A percentile compares a stretch with the other conserved stretches of the same genome.
Evolutionary conservation across 2,797 vertebrate genomes (phyloP).

Genomic region (Sylvia borin): DNA sequence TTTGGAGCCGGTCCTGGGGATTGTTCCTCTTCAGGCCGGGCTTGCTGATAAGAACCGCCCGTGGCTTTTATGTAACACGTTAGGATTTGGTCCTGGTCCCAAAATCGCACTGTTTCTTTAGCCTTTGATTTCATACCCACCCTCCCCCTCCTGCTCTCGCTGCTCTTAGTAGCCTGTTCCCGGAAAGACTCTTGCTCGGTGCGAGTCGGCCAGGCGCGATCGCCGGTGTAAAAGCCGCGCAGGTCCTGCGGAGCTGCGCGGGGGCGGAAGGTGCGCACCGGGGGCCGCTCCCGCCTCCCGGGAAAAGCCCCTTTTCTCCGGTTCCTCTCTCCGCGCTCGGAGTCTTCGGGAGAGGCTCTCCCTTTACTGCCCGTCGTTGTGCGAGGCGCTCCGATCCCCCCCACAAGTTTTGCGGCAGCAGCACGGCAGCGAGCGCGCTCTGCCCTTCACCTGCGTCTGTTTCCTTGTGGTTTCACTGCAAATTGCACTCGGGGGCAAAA

Average conservation of each 20-base stretch:
- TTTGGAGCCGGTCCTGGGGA: conserved; percentile 59
- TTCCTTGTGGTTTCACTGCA: not conserved
- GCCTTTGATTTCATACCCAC: conserved; percentile 6
- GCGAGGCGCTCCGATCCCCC: too few relatives aligned
- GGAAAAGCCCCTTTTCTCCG: not conserved
- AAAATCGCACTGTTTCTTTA: conserved; percentile 54
- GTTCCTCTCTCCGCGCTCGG: not conserved
- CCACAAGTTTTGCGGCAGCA: not conserved
- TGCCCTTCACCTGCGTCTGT: not conserved
- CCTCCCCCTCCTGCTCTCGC: not conserved
- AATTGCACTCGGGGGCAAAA: not conserved
- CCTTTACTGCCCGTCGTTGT: not conserved
- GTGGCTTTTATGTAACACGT: conserved; percentile 77
- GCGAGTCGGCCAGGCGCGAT: not conserved
- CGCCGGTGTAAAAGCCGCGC: not conserved
- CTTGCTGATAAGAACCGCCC: conserved; percentile 65
- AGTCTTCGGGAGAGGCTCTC: not conserved
- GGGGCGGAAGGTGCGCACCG: not conserved
- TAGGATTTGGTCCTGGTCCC: conserved; percentile 69
- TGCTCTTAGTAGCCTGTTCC: conserved; percentile 13
- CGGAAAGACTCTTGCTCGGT: conserved; percentile 6
- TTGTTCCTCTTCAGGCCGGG: conserved; percentile 52
- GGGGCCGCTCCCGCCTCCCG: not conserved
- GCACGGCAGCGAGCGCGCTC: not conserved
- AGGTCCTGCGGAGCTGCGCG: not conserved